Conservation (phyloP, 2,888 invertebrate species). For the Augochlorella aurata region DNA sequence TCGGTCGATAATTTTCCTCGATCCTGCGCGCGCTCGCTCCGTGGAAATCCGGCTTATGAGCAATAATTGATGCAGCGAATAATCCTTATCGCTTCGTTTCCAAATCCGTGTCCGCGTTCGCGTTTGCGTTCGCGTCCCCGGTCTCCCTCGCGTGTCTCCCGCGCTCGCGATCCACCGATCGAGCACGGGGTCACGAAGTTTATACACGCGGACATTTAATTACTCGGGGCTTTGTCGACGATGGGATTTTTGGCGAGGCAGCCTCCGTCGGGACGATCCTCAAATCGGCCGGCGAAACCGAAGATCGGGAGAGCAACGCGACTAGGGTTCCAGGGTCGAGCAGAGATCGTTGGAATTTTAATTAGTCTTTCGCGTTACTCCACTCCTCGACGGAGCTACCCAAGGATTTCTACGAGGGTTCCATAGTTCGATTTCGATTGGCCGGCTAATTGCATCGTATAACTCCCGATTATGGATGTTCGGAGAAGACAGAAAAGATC, state of each 20-base stretch:
- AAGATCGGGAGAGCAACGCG: too few relatives aligned
- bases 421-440: background rate
- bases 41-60: constrained; percentile 50
- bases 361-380: background rate
- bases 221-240: background rate
- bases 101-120: constrained; percentile 24
- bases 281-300: background rate
- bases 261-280: background rate
- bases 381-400: background rate
- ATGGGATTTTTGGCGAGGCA: background rate
- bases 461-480: background rate
- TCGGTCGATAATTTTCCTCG: constrained; percentile 31
- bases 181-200: constrained; percentile 4
- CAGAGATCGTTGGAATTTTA: background rate
- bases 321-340: background rate
- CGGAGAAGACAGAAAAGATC: background rate
- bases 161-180: background rate
- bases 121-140: background rate
- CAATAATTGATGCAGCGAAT: constrained; percentile 52
- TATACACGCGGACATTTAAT: constrained; percentile 3
- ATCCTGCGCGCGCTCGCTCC: constrained; percentile 29
- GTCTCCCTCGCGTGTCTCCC: too few relatives aligned
- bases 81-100: constrained; percentile 44
- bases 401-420: background rate
- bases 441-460: background rate